A percentile compares a stretch with the other conserved stretches of the same genome.
Conservation (phyloP, 2,888 invertebrate species). For the Stenotaenia linearis region DNA sequence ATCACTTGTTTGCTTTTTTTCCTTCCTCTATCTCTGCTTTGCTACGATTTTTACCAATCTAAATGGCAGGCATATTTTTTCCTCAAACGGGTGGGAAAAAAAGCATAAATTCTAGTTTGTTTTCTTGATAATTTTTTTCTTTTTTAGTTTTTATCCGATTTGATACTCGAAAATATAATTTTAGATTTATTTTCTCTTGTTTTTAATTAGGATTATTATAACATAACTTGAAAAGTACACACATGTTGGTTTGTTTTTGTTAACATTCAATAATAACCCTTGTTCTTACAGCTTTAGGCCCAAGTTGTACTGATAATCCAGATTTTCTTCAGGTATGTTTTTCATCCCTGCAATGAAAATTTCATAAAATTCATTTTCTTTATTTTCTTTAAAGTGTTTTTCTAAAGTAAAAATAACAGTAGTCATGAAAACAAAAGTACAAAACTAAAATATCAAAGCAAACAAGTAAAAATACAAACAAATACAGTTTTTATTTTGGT, state of each 20-base stretch:
- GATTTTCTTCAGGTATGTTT: conserved; percentile 24
- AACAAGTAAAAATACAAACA: background rate
- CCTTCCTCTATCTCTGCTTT: background rate
- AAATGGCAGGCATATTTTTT: too few relatives aligned
- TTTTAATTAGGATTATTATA: background rate
- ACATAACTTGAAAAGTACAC: background rate
- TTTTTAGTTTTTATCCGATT: background rate
- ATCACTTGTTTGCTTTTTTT: background rate
- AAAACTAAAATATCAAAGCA: background rate
- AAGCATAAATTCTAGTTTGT: background rate
- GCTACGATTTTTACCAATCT: background rate
- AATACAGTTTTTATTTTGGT: too few relatives aligned
- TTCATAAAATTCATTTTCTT: too few relatives aligned
- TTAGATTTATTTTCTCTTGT: background rate
- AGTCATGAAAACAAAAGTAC: background rate
- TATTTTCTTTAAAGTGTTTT: too few relatives aligned
- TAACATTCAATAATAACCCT: background rate
- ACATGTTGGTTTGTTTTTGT: background rate
- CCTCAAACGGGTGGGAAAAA: too few relatives aligned
- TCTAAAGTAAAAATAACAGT: too few relatives aligned
- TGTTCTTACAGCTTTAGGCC: conserved; percentile 29
- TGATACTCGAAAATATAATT: background rate
- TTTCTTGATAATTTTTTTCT: background rate
- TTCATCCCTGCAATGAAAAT: conserved; percentile 15
- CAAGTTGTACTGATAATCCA: conserved; percentile 24